These are phyloP conservation scores for Proteles cristata DNA, from an alignment of 2,113 vertebrate species.

Conservation along the genomic window DNA sequence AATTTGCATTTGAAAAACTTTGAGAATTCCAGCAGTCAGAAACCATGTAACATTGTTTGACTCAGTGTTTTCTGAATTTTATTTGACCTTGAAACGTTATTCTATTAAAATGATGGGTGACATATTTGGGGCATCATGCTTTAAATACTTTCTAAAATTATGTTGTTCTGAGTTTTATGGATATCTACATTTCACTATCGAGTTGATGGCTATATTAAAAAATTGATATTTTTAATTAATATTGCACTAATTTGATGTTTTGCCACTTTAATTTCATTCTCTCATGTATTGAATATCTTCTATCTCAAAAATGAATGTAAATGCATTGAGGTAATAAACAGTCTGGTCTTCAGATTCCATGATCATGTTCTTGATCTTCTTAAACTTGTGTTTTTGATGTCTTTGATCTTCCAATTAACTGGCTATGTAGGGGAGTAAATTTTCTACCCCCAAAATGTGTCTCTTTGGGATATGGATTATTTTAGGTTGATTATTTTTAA, in stretches of 20 bases:
- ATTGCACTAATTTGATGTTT: background rate
- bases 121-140: background rate
- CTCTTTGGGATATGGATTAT: background rate
- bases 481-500: background rate
- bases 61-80: background rate
- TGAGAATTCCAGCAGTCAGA: background rate
- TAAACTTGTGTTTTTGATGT: background rate
- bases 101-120: background rate
- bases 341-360: background rate
- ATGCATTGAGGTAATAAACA: background rate
- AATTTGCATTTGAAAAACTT: slow-evolving; percentile 29
- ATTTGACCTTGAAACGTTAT: background rate
- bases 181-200: background rate
- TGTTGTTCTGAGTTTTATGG: background rate
- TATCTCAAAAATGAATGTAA: slow-evolving; percentile 36
- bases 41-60: background rate
- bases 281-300: background rate
- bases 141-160: slow-evolving; percentile 1
- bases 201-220: background rate
- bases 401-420: slow-evolving; percentile 15
- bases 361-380: background rate
- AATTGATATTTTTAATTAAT: background rate
- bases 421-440: background rate
- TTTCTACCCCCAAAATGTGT: background rate
- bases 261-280: background rate